These are phyloP conservation scores for Piaya cayana DNA, from an alignment of 2,113 vertebrate genomes.

Conservation along the genomic window DNA sequence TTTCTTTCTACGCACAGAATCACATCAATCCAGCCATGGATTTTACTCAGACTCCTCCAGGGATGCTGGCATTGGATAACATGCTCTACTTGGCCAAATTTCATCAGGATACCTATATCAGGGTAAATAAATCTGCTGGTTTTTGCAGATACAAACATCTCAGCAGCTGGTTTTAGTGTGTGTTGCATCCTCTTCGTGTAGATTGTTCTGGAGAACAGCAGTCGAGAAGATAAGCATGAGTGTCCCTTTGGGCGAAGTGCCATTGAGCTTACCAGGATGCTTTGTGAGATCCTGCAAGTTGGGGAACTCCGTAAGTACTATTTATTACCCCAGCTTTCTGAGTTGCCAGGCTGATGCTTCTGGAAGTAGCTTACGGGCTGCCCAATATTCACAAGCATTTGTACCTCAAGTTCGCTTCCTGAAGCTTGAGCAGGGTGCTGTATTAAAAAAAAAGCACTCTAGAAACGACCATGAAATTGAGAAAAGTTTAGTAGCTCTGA, in stretches of 20 bases:
- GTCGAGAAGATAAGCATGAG: conserved; percentile 95
- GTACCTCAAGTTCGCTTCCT: not conserved
- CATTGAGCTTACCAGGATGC: conserved; percentile 94
- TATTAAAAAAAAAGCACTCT: not conserved
- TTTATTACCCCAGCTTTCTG: not conserved
- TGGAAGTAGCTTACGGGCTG: not conserved
- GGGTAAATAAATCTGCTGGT: conserved; percentile 74
- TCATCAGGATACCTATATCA: conserved; percentile 96
- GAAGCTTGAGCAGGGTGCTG: not conserved
- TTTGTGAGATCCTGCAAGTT: conserved; percentile 96
- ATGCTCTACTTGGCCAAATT: conserved; percentile 96
- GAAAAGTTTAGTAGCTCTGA: not conserved
- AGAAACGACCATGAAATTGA: not conserved
- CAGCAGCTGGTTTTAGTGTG: not conserved
- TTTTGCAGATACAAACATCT: not conserved
- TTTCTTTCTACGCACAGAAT: conserved; percentile 79
- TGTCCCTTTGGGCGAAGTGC: conserved; percentile 98
- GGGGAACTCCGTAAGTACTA: conserved; percentile 93
- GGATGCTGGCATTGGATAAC: conserved; percentile 97
- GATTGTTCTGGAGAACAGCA: conserved; percentile 98
- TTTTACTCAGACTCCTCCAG: conserved; percentile 95
- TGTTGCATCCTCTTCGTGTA: conserved; percentile 27
- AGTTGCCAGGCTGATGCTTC: not conserved
- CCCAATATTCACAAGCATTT: not conserved
- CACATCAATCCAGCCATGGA: conserved; percentile 96